phyloP scores from a whole-genome alignment of 2,113 vertebrate species.

The Pycnonotus jocosus region DNA sequence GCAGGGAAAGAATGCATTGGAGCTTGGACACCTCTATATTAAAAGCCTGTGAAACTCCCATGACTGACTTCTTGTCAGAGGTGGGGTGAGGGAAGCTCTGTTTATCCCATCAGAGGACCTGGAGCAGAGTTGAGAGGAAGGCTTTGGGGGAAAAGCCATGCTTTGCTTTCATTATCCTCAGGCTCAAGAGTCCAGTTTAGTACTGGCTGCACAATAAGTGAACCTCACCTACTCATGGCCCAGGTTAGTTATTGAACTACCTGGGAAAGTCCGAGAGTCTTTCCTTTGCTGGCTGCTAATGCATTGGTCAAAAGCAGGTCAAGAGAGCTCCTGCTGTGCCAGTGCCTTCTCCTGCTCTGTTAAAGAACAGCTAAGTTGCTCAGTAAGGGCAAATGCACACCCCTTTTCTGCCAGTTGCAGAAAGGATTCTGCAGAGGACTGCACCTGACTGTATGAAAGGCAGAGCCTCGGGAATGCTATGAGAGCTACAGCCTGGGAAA shows the following conservation, averaged over 20 bases:
- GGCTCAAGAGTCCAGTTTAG: background rate
- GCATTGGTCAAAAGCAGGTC: background rate
- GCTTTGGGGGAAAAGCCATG: accelerated
- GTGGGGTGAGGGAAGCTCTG: background rate
- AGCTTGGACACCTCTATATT: background rate
- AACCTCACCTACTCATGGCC: background rate
- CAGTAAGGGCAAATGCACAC: accelerated
- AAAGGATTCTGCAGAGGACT: background rate
- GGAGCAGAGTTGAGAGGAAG: background rate
- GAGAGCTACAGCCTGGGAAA: background rate
- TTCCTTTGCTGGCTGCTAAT: background rate
- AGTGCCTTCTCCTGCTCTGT: background rate
- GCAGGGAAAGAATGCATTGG: background rate
- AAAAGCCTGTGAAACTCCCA: background rate
- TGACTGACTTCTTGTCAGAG: background rate
- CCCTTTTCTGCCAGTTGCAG: background rate
- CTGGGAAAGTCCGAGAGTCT: background rate
- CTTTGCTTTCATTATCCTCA: background rate
- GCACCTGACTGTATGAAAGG: accelerated
- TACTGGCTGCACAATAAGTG: background rate
- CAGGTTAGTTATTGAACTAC: background rate
- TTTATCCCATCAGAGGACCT: background rate
- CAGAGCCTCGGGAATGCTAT: background rate
- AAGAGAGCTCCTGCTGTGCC: background rate
- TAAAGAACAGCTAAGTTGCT: background rate